Evolutionary conservation across 92 coral and sea anemone species (phyloP), one percentile per base, ranked within the genome.

Genomic region (Epizoanthus scotinus): DNA sequence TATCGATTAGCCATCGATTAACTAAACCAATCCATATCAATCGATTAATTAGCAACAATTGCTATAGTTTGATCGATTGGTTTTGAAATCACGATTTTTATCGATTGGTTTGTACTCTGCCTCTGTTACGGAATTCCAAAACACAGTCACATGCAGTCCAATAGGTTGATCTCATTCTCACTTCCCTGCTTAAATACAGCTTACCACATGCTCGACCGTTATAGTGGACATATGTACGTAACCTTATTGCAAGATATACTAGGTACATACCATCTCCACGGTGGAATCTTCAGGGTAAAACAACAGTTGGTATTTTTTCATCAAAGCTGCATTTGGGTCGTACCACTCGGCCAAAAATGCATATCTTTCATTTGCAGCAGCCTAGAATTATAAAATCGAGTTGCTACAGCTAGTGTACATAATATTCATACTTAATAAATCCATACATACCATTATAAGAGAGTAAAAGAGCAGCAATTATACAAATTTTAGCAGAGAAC

Each of bases 331-430:
- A 69, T 84, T 89, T 1, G 94, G 92, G 78, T 95, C 98, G 83
- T 93, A 95, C 98, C 98, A 95, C 86, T 95, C 98, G 29, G 98
- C 95, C 64, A 93, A 71, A 84, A 95, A 95, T 8, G 98, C 98
- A 83, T 82, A 93, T 70, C 98, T 90, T 63, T 89, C 98, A 57
- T 92, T 93, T 63, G 94, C 77, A 50, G 85, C 94, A 58, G 94
- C 89, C 94, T 92, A 67, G 61, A 40, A 65, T 68, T 29, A 68
- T 29, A 68, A 21, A 0, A 38, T 14, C 40, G 22, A 67, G 12
- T 15, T 5, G 19, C 59, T 34, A 36, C 1, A 59, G 9, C 3
- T n/a, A 3, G 40, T 13, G 62, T 8, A 75, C 63, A 47, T 14
- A 59, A 26, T 18, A 15, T 34, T n/a, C 6, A 3, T 22, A 21